Conservation (phyloP, 2,113 vertebrate species). For the Psilopogon haemacephalus region DNA sequence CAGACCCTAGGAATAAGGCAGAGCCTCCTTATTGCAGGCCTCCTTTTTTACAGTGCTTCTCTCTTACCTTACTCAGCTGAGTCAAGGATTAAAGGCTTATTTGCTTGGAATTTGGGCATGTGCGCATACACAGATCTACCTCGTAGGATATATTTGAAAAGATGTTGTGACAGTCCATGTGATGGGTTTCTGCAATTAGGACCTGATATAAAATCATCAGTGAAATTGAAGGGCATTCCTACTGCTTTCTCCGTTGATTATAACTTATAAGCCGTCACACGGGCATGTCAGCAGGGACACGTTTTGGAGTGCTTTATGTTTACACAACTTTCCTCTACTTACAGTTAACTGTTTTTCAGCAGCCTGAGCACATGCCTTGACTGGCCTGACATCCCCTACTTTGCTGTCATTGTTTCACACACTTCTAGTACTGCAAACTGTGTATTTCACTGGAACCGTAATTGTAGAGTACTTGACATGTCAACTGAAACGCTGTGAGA, state of each 20-base stretch:
- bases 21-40: background rate
- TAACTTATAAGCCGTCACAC: background rate
- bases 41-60: background rate
- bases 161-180: accelerated
- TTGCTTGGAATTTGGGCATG: background rate
- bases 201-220: background rate
- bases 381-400: background rate
- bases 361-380: background rate
- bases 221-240: background rate
- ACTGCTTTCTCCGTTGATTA: background rate
- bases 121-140: background rate
- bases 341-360: background rate
- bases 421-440: background rate
- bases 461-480: background rate
- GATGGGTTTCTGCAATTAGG: background rate
- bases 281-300: background rate
- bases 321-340: background rate
- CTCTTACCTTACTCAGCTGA: background rate
- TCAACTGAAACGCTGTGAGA: background rate
- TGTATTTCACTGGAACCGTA: background rate
- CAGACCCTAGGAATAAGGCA: background rate
- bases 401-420: background rate
- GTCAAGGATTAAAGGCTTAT: background rate
- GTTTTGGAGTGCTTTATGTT: background rate
- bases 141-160: background rate